Evolutionary conservation across 2,113 vertebrate genomes (phyloP).

Genomic region (Salvelinus namaycush): DNA sequence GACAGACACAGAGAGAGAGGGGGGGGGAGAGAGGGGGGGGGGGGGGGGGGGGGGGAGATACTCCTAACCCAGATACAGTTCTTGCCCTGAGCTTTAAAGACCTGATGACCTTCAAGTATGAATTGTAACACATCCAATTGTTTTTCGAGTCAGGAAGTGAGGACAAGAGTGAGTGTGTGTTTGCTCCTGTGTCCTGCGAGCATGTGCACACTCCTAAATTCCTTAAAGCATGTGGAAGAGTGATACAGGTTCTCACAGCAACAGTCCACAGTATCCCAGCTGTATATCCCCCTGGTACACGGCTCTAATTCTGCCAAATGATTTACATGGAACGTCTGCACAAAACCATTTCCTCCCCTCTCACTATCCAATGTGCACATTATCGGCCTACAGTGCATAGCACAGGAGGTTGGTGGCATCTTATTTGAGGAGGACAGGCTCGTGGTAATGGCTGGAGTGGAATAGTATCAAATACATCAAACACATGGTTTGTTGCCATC

Average conservation of each 20-base stretch:
- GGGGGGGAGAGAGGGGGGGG: no score
- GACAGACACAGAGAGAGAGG: neutral
- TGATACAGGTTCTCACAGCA: conserved; percentile 53
- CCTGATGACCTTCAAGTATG: no score
- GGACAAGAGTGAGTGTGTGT: neutral
- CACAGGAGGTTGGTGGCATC: no score
- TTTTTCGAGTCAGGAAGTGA: no score
- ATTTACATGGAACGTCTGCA: conserved; percentile 61
- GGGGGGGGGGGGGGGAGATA: neutral
- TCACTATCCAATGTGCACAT: conserved; percentile 58
- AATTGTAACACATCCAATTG: no score
- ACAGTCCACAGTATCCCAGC: conserved; percentile 56
- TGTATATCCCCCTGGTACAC: conserved; percentile 55
- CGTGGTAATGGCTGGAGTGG: no score
- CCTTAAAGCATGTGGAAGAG: conserved; percentile 63
- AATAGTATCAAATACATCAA: no score
- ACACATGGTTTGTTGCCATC: no score
- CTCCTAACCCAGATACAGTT: neutral
- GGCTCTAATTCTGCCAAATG: conserved; percentile 57
- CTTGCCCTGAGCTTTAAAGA: no score
- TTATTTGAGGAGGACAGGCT: no score
- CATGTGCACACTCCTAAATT: conserved; percentile 45
- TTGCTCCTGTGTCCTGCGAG: conserved; percentile 5
- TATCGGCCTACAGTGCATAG: conserved; percentile 27
- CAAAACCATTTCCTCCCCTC: conserved; percentile 46